These are phyloP conservation scores for Hippolais icterina DNA, from an alignment of 2,113 vertebrate genomes.

Conservation along the genomic window DNA sequence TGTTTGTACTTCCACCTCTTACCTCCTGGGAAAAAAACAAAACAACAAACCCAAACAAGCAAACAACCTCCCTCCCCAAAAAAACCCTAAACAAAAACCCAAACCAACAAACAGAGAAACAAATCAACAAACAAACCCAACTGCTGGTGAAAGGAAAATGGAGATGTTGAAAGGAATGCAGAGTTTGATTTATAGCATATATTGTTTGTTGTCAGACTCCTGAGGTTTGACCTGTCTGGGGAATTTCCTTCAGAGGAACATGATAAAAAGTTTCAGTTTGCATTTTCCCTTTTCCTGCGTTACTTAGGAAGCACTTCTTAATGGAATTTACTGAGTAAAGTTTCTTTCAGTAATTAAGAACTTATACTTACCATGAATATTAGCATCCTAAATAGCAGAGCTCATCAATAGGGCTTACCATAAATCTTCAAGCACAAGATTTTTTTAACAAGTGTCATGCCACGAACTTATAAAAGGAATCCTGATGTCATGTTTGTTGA, in stretches of 20 bases:
- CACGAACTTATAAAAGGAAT: background rate
- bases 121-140: background rate
- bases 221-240: background rate
- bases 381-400: background rate
- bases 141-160: background rate
- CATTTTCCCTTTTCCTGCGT: background rate
- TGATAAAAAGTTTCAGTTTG: background rate
- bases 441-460: background rate
- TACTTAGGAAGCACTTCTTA: background rate
- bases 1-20: background rate
- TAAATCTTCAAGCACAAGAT: background rate
- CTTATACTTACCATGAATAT: background rate
- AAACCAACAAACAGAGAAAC: background rate
- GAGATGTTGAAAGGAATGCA: background rate
- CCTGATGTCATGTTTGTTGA: background rate
- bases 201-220: background rate
- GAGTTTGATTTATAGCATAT: background rate
- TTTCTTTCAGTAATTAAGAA: background rate
- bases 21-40: fast-evolving
- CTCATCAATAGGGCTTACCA: background rate
- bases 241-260: background rate
- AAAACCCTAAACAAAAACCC: background rate
- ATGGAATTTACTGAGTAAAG: background rate
- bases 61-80: background rate
- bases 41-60: background rate